These are phyloP conservation scores for Tipula unca DNA, from an alignment of 2,888 invertebrate genomes.

Conservation along the genomic window DNA sequence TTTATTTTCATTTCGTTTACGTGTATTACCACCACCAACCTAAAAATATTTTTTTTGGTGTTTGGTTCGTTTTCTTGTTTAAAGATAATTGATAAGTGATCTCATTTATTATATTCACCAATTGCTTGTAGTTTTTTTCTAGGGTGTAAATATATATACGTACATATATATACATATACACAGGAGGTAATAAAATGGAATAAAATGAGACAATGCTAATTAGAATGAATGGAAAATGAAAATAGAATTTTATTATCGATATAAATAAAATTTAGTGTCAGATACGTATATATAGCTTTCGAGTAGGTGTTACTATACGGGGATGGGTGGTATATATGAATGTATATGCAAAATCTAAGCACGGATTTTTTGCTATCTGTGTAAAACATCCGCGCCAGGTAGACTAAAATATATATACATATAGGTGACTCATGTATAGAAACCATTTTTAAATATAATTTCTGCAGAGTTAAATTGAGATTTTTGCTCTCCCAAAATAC, in stretches of 20 bases:
- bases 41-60: not conserved
- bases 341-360: not conserved
- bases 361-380: not conserved
- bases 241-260: not conserved
- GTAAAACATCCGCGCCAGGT: not conserved
- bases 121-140: not conserved
- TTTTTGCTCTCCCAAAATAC: not conserved
- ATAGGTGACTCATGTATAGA: not conserved
- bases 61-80: not conserved
- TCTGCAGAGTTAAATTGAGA: not conserved
- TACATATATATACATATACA: not conserved
- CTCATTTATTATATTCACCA: constrained; percentile 8
- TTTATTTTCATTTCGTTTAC: constrained; percentile 14
- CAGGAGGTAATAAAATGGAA: not conserved
- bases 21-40: not conserved
- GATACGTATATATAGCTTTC: not conserved
- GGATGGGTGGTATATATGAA: not conserved
- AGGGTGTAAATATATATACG: not conserved
- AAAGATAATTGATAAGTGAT: constrained; percentile 14
- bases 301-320: not conserved
- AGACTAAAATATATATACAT: not conserved
- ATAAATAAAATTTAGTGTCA: constrained; percentile 14
- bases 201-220: constrained; percentile 20
- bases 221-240: constrained; percentile 19
- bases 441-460: not conserved